These are phyloP conservation scores for Meriones psammophilus DNA, from an alignment of 2,797 vertebrate genomes.

Conservation along the genomic window DNA sequence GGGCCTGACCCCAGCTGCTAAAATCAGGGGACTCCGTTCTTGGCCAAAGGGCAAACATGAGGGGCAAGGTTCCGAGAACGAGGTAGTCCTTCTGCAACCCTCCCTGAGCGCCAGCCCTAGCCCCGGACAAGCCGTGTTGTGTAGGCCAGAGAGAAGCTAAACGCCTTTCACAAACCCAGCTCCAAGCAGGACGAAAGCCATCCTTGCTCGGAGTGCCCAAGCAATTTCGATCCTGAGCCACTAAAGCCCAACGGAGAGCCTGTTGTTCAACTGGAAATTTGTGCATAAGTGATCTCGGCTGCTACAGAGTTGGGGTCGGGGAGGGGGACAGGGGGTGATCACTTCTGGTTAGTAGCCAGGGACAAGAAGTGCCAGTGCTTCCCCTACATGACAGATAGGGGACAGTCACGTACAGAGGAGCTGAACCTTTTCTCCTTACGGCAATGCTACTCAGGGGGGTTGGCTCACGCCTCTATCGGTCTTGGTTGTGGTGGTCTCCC, in stretches of 20 bases:
- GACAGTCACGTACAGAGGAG: neutral
- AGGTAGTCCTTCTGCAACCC: neutral
- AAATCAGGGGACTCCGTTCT: slow-evolving; percentile 48
- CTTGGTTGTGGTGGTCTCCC: neutral
- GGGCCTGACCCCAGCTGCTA: slow-evolving; percentile 37
- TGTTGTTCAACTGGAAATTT: neutral
- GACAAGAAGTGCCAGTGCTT: neutral
- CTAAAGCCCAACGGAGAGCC: neutral
- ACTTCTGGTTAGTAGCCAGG: neutral
- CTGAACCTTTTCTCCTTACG: neutral
- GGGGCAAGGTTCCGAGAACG: neutral
- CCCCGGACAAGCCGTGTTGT: slow-evolving; percentile 33
- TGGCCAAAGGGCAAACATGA: neutral
- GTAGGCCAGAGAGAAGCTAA: slow-evolving; percentile 36
- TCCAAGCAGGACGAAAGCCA: neutral
- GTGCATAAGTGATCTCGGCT: neutral
- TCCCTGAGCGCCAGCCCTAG: neutral
- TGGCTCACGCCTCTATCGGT: neutral
- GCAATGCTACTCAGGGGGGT: neutral
- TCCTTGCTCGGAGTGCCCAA: slow-evolving; percentile 29
- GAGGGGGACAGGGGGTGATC: neutral
- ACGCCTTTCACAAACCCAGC: slow-evolving; percentile 29
- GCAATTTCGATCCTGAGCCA: slow-evolving; percentile 3
- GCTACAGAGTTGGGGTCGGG: neutral
- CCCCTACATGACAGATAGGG: accelerated